Base-by-base conservation (phyloP, 2,113 vertebrate species). In the Neotoma lepida region DNA sequence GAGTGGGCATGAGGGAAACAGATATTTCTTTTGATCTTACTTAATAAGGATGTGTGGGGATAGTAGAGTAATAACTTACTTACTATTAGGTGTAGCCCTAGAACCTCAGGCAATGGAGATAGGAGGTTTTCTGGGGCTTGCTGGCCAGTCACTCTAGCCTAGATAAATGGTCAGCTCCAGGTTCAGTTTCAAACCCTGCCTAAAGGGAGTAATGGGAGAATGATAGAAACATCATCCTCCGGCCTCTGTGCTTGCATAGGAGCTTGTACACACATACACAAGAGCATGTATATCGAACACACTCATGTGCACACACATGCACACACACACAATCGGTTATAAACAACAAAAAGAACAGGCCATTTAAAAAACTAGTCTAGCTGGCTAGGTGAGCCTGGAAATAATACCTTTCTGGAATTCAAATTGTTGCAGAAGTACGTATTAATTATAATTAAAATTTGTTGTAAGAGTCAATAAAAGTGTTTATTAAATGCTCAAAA, bases 351-450 rank as follows among this genome's bases (percentile, higher is more conserved):
- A n/a, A n/a, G n/a, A n/a, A n/a, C n/a, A n/a, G n/a, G n/a, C n/a
- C n/a, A 44, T 80, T 80, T 9, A 90, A 85, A 76, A 4, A 93
- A 61, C 41, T n/a, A 82, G 13, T 49, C 3, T 77, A 12, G 39
- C 6, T 88, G 46, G 4, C n/a, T 86, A 20, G 1, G 0, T 70
- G 33, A 86, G 41, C n/a, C 56, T 92, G n/a, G 61, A 94, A 92
- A 93, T 61, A 18, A 73, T 70, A 61, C 66, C 80, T 87, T 92
- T n/a, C 26, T 81, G 33, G 22, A 64, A 76, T 90, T 92, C 28
- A 88, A 49, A 74, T 77, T 80, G 5, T 30, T 61, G 41, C 41
- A 88, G 78, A 94, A 91, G 2, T 30, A 6, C 6, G 71, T 73
- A 68, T 61, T 74, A 92, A 90, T 54, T 77, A 15, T 61, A 80